Evolutionary conservation across 1,140 invertebrate species (phyloP), one percentile per base, ranked within the genome.

Genomic region (Drosophila bocki): DNA sequence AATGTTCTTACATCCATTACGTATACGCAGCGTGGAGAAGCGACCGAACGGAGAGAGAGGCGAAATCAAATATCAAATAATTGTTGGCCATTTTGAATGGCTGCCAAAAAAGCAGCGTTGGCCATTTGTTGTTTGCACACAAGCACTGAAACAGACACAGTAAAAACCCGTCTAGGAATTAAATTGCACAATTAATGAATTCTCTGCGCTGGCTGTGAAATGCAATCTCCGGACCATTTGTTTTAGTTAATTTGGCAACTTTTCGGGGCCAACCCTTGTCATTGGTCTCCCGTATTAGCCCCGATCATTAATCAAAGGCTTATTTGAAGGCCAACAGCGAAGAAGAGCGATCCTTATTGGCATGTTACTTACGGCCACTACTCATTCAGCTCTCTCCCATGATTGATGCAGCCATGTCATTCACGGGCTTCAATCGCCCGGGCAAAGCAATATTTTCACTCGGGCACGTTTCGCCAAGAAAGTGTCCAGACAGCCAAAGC

Each of bases 31-130:
- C 45, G 59, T 67, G 51, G 37, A 56, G 33, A 44, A 44, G 50
- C n/a, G 11, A 12, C 22, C 17, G 32, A 35, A 19, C 2, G 45
- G 4, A 13, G 42, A n/a, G 13, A 17, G 35, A 33, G 32, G 5
- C 51, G 13, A 80, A 60, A 80, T 72, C 81, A 84, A 84, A 80
- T 80, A 77, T 80, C 54, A 84, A 83, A 74, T 80, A 84, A 84
- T 77, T 84, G 81, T 65, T 83, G 65, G 65, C 48, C 76, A 80
- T 80, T 76, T 79, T 82, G 63, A 83, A 78, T 82, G 75, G 54
- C 57, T 78, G 80, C 80, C 80, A 82, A 82, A 82, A 69, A 48
- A 51, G 50, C 68, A 68, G 39, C 59, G 12, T 12, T 65, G 60
- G 51, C 45, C 60, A 82, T 78, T 82, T 65, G 63, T 82, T 75